These are phyloP conservation scores for Paramuricea clavata DNA, from an alignment of 92 coral and sea anemone species.

Conservation along the genomic window DNA sequence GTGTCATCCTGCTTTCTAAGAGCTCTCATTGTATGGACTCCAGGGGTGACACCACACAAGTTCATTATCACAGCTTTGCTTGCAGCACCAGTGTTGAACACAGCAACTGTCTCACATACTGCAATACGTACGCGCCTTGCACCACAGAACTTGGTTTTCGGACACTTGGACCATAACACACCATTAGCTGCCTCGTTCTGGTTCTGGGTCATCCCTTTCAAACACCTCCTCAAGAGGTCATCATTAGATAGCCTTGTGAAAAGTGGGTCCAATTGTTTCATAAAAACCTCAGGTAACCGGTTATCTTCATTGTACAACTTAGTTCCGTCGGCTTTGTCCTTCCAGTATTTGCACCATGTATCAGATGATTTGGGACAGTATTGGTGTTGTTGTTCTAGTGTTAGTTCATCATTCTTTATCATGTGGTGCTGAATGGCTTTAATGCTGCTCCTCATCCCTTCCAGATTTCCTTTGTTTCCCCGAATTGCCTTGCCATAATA, in stretches of 20 bases:
- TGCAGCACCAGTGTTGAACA: conserved; percentile 73
- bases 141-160: conserved; percentile 75
- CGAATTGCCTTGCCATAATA: conserved; percentile 65
- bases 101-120: conserved; percentile 67
- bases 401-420: conserved; percentile 28
- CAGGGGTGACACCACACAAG: conserved; percentile 23
- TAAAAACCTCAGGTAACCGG: conserved; percentile 61
- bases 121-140: conserved; percentile 66
- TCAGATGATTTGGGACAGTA: conserved; percentile 58
- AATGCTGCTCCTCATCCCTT: conserved; percentile 40
- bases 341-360: conserved; percentile 77
- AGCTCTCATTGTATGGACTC: too few relatives aligned
- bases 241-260: conserved; percentile 58
- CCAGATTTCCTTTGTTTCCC: conserved; percentile 36
- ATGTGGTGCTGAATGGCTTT: conserved; percentile 54
- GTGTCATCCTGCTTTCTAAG: too few relatives aligned
- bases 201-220: conserved; percentile 66
- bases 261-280: conserved; percentile 63
- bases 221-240: conserved; percentile 62
- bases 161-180: conserved; percentile 70
- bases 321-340: conserved; percentile 53
- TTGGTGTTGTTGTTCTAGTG: conserved; percentile 63
- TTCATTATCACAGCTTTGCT: conserved; percentile 62
- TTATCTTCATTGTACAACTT: conserved; percentile 45
- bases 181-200: conserved; percentile 78